Base-by-base conservation (phyloP, 2,113 vertebrate species). In the Crocuta crocuta region DNA sequence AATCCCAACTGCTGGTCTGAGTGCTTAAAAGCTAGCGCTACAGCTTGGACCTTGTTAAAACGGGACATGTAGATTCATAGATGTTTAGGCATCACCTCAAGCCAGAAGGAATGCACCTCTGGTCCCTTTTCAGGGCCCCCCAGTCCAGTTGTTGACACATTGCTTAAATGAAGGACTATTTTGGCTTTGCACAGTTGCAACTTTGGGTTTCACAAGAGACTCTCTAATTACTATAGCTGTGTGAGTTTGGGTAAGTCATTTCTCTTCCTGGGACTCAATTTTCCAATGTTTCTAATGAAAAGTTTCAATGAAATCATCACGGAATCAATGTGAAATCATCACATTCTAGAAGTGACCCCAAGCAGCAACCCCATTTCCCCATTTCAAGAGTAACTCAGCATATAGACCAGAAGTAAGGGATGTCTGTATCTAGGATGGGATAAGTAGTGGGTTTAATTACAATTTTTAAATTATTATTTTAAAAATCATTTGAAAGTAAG, bases 281-380 rank as follows among this genome's bases (percentile, higher is more conserved):
- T 91, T 39, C 50, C 70, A 89, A 19, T 82, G 84, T 76, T 94
- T 88, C 39, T 58, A 70, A 39, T 70, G 74, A 76, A 88, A 92
- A 31, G 1, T 2, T 82, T 88, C 13, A 39, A 68, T 16, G 48
- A 87, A 71, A 71, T 91, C 17, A 94, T 55, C 2, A 23, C 8
- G 17, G 7, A 82, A 39, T 74, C 15, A 92, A 3, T 39, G 39
- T 39, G 73, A 58, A 68, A 23, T 66, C 78, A 12, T 89, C 55
- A 12, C 78, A 1, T 78, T 76, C 39, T 88, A 43, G 68, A 61
- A n/a, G 66, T 11, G 78, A 84, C 0, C 11, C 19, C 50, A 84
- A 84, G 28, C 2, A 73, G n/a, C 1, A 4, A 68, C 6, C 26
- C 7, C 10, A 61, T 39, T 50, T 94, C 55, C 39, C 48, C 50